Base-by-base conservation (phyloP, 2,113 vertebrate species). In the Hypocryptadius cinnamomeus region DNA sequence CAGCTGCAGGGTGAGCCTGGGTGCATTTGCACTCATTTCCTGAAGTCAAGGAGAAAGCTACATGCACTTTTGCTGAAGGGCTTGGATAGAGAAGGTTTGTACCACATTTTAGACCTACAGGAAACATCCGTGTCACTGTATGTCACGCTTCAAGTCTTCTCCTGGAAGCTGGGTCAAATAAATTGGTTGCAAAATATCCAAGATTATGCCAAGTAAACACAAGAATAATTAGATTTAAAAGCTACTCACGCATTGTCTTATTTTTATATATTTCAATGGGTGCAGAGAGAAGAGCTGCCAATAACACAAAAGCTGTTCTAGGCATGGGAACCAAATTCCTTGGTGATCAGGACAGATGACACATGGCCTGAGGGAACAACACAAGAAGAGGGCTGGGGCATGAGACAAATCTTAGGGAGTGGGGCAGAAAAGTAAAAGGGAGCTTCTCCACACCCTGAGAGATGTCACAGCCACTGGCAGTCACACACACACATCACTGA, bases 171-270 rank as follows among this genome's bases (percentile, higher is more conserved):
- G 51, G 56, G 65, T 86, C 60, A 80, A 51, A 60, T 53, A 53
- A 83, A 72, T 39, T 57, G 18, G 57, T 91, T 95, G 76, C 69
- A 90, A 95, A 95, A 94, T 69, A 92, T 30, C 22, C 37, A 86
- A 79, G 42, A 72, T 76, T 53, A 61, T 87, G 87, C 81, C 84
- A 95, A 96, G 69, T 57, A 90, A 88, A 66, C 27, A 56, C 3
- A 59, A 93, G 50, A 69, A 63, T 77, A 93, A 92, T 89, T 83
- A 79, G 82, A 93, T 87, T 91, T 14, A 82, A 89, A 87, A 85
- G 57, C 63, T 82, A 66, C 50, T 91, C 25, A 15, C 2, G 9
- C 51, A 53, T 92, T 92, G 82, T 87, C 42, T 85, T 69, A 47
- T 57, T 91, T 73, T 76, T 64, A 22, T 47, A 57, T 44, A 64